Percentiles rank a stretch among this genome's conserved stretches.
These are phyloP conservation scores for Dendroctonus ponderosae DNA, from an alignment of 1,140 invertebrate genomes.

Conservation along the genomic window DNA sequence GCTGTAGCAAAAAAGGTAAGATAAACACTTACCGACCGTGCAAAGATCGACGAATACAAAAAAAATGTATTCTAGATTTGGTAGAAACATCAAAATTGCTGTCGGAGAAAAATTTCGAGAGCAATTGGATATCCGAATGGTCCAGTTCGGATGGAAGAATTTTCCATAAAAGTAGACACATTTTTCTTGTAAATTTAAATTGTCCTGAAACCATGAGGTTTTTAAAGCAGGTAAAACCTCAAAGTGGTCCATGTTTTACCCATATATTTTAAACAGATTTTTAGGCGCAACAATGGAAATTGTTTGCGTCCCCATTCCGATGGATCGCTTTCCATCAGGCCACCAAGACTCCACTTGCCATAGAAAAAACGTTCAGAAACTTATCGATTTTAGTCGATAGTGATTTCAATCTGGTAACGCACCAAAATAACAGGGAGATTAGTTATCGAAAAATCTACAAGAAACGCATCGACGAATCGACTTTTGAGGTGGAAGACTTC, in stretches of 20 bases:
- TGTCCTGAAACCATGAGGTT: not conserved
- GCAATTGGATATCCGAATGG: not conserved
- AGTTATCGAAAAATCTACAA: slow-evolving; percentile 43
- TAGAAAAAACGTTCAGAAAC: slow-evolving; percentile 5
- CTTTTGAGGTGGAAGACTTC: slow-evolving; percentile 38
- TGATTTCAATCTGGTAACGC: slow-evolving; percentile 40
- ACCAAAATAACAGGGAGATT: slow-evolving; percentile 18
- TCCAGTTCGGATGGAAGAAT: not conserved
- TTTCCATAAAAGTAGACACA: not conserved
- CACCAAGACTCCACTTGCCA: not conserved
- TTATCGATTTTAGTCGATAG: slow-evolving; percentile 45
- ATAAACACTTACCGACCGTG: too few relatives aligned
- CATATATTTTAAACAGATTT: not conserved
- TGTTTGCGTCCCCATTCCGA: slow-evolving; percentile 17
- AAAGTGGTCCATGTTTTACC: too few relatives aligned
- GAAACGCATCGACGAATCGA: slow-evolving; percentile 5
- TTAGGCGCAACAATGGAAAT: slow-evolving; percentile 16
- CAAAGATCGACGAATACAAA: too few relatives aligned
- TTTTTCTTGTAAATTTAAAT: slow-evolving; percentile 3
- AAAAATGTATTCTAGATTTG: too few relatives aligned
- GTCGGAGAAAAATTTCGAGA: not conserved
- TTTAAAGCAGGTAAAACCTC: not conserved
- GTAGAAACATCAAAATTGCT: not conserved
- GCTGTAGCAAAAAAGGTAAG: too few relatives aligned
- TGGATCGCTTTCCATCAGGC: slow-evolving; percentile 6